Percentiles rank a stretch among this genome's conserved stretches.
phyloP scores from a whole-genome alignment of 1,140 invertebrate genomes.

The Lineus longissimus region DNA sequence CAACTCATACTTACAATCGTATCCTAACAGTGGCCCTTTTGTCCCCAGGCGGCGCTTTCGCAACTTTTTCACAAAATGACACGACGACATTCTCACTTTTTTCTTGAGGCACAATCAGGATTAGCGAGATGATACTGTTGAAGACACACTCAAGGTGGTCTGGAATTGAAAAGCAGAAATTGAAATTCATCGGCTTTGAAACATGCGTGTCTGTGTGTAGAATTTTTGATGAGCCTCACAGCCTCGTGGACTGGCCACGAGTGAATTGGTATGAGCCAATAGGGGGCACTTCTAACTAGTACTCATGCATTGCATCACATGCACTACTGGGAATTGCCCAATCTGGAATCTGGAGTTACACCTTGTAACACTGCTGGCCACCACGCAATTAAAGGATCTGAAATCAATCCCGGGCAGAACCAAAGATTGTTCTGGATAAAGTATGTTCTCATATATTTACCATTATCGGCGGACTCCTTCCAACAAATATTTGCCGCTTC shows the following conservation, averaged over 20 bases:
- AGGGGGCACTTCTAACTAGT: too few relatives aligned
- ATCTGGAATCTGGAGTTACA: conserved; percentile 52
- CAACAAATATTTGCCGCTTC: conserved; percentile 89
- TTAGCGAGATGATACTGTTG: conserved; percentile 80
- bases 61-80: conserved; percentile 88
- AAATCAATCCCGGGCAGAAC: too few relatives aligned
- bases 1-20: conserved; percentile 78
- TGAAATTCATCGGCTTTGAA: too few relatives aligned
- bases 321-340: neutral
- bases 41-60: conserved; percentile 78
- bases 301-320: too few relatives aligned
- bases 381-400: conserved; percentile 59
- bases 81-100: conserved; percentile 85
- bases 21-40: conserved; percentile 77
- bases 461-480: conserved; percentile 58
- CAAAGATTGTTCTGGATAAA: conserved; percentile 70
- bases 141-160: conserved; percentile 59
- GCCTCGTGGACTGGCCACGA: too few relatives aligned
- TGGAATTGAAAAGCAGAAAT: conserved; percentile 27
- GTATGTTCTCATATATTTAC: conserved; percentile 3
- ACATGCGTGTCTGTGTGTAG: too few relatives aligned
- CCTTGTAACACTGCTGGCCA: neutral
- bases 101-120: conserved; percentile 81
- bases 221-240: too few relatives aligned
- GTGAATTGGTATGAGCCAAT: too few relatives aligned